These are phyloP conservation scores for Fissipunctia ypsillon DNA, from an alignment of 2,888 invertebrate species.

Conservation along the genomic window DNA sequence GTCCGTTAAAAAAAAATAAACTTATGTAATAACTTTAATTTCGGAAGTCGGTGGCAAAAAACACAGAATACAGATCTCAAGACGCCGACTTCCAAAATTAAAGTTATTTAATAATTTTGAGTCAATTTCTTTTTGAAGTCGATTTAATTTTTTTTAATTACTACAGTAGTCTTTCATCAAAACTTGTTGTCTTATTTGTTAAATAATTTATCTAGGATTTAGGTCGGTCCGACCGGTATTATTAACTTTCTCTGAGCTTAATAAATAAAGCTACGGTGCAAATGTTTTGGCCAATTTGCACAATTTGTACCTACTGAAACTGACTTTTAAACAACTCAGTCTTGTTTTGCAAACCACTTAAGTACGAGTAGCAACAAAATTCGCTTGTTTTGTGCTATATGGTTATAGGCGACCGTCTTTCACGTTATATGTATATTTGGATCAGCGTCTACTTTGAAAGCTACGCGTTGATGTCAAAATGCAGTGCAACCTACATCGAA, in stretches of 20 bases:
- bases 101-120: no score
- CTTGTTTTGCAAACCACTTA: constrained; percentile 55
- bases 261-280: constrained; percentile 59
- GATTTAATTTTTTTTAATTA: no score
- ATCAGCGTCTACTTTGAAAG: background rate
- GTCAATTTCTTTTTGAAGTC: no score
- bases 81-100: no score
- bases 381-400: constrained; percentile 10
- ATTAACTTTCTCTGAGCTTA: constrained; percentile 45
- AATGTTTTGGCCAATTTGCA: constrained; percentile 66
- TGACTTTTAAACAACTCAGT: constrained; percentile 40
- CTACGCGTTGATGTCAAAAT: constrained; percentile 4
- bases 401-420: background rate
- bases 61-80: no score
- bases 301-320: constrained; percentile 57
- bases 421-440: no score
- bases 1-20: no score
- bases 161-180: constrained; percentile 14
- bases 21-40: no score
- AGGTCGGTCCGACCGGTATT: constrained; percentile 1
- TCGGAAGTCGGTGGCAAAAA: no score
- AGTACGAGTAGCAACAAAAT: constrained; percentile 1
- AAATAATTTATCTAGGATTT: constrained; percentile 12
- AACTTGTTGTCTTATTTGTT: constrained; percentile 16
- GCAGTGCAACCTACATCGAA: constrained; percentile 45